These are phyloP conservation scores for Chaetops frenatus DNA, from an alignment of 2,113 vertebrate genomes.

Conservation along the genomic window DNA sequence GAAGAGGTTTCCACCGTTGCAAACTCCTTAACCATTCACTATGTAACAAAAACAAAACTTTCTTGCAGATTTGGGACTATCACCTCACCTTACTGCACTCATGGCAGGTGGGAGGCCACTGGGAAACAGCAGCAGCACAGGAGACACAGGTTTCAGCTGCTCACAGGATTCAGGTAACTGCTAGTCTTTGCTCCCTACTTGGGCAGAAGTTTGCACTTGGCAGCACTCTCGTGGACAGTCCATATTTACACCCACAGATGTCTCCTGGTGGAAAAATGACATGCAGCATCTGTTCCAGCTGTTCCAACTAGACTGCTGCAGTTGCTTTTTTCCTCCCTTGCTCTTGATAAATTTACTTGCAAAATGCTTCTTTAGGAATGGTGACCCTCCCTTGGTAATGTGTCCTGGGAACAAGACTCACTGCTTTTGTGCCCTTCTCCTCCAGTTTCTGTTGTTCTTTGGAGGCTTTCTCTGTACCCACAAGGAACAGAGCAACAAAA, in stretches of 20 bases:
- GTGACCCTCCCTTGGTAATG: not conserved
- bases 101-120: constrained; percentile 84
- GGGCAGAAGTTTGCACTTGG: not conserved
- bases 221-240: not conserved
- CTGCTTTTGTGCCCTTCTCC: not conserved
- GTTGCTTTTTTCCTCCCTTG: not conserved
- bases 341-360: not conserved
- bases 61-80: constrained; percentile 89
- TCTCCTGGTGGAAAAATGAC: not conserved
- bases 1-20: not conserved
- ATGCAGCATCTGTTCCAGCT: not conserved
- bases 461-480: not conserved
- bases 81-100: constrained; percentile 95
- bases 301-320: not conserved
- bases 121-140: constrained; percentile 91
- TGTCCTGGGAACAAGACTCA: not conserved
- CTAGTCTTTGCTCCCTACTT: not conserved
- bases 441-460: not conserved
- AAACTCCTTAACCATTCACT: not conserved
- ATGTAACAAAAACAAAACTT: not conserved
- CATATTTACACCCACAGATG: not conserved
- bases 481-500: not conserved
- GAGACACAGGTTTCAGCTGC: constrained; percentile 95
- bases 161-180: constrained; percentile 92
- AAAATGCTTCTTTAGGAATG: not conserved